Percentiles rank a stretch among this genome's conserved stretches.
Evolutionary conservation across 1,140 invertebrate genomes (phyloP).

Genomic region (Lanistes nyassanus): DNA sequence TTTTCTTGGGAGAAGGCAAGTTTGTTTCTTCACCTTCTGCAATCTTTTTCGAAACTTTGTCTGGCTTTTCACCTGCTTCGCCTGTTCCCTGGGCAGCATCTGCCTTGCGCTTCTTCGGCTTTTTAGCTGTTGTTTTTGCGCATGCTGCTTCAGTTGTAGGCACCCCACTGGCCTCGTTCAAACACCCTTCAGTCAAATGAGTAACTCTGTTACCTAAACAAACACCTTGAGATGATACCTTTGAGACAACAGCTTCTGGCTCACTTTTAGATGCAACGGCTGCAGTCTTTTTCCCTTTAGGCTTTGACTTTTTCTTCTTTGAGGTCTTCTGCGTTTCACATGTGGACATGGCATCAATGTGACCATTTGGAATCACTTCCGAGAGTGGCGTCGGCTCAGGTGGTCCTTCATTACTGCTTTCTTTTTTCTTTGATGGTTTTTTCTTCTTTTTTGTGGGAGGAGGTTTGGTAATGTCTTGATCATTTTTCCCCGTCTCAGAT

Average conservation of each 20-base stretch:
- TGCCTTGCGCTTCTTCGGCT: conserved; percentile 22
- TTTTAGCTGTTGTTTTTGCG: conserved; percentile 26
- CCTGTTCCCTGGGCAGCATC: conserved; percentile 7
- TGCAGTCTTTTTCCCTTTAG: conserved; percentile 21
- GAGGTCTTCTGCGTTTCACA: not conserved
- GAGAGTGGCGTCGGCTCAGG: not conserved
- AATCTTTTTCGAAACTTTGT: conserved; percentile 25
- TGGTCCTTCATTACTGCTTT: not conserved
- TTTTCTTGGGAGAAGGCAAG: conserved; percentile 31
- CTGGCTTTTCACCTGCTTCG: conserved; percentile 15
- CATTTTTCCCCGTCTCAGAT: not conserved
- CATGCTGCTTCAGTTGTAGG: conserved; percentile 10
- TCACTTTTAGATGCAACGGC: conserved; percentile 12
- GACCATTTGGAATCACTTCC: conserved; percentile 12
- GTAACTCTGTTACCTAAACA: not conserved
- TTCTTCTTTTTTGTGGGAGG: conserved; percentile 19
- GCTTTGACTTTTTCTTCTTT: conserved; percentile 21
- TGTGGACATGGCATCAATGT: conserved; percentile 4
- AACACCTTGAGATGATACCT: conserved; percentile 3
- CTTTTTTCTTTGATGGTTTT: conserved; percentile 14
- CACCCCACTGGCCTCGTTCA: not conserved
- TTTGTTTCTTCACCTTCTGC: conserved; percentile 20
- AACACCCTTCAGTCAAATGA: conserved; percentile 1
- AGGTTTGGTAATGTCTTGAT: not conserved
- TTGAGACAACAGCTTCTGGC: not conserved